A percentile compares a stretch with the other conserved stretches of the same genome.
Evolutionary conservation across 2,113 vertebrate species (phyloP).

Genomic region (Hemicordylus capensis): DNA sequence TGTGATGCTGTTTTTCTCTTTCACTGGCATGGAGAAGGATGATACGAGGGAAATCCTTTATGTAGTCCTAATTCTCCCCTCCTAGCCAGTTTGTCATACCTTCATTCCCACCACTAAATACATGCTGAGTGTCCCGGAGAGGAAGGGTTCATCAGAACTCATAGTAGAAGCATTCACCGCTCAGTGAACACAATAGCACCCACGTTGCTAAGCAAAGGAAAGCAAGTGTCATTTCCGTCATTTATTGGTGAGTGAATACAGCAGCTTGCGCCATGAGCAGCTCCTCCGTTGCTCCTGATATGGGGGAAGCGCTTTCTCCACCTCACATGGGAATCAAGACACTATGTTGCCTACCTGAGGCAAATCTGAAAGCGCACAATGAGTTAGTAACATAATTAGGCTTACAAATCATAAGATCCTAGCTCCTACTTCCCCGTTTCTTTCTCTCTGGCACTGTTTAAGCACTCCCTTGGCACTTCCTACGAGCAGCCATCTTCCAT

Average conservation of each 20-base stretch:
- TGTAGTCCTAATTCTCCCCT: background rate
- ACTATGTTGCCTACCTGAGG: background rate
- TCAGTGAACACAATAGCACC: background rate
- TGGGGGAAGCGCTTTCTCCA: background rate
- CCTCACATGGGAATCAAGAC: background rate
- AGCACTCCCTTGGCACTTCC: conserved; percentile 22
- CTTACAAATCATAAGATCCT: conserved; percentile 10
- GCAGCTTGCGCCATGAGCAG: no score
- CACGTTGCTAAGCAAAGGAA: background rate
- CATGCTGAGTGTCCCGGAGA: background rate
- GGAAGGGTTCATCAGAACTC: background rate
- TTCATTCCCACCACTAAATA: background rate
- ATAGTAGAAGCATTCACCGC: background rate
- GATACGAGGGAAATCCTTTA: background rate
- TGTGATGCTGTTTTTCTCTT: background rate
- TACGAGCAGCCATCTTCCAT: background rate
- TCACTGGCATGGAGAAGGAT: background rate
- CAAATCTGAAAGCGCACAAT: background rate
- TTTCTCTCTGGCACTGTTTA: background rate
- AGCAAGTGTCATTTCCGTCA: background rate
- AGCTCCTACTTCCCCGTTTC: background rate
- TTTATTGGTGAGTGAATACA: background rate
- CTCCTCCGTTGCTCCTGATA: background rate
- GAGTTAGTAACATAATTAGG: background rate
- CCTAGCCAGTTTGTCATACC: background rate